phyloP scores from a whole-genome alignment of 1,140 invertebrate species.

The Drosophila bifasciata region DNA sequence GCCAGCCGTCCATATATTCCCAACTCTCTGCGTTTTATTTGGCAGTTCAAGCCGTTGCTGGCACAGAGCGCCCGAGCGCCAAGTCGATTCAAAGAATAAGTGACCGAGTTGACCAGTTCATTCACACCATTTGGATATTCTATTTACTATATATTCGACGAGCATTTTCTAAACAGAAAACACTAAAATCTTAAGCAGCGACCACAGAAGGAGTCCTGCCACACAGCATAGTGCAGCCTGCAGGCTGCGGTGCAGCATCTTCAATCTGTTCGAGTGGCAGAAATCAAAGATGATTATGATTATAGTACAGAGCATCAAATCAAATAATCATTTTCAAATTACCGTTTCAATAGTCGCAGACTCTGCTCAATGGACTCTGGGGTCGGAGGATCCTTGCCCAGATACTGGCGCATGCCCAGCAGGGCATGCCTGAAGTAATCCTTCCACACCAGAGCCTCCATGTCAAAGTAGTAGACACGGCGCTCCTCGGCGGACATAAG shows the following conservation, averaged over 20 bases:
- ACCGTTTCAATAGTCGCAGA: not conserved
- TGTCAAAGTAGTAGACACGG: conserved; percentile 88
- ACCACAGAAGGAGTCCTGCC: conserved; percentile 10
- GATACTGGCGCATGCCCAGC: conserved; percentile 87
- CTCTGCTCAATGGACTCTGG: conserved; percentile 85
- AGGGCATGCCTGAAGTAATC: conserved; percentile 86
- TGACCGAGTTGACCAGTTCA: no score
- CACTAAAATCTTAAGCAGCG: conserved; percentile 3
- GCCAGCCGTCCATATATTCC: no score
- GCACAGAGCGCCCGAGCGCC: no score
- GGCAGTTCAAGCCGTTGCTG: no score
- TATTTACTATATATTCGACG: no score
- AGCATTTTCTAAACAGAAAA: not conserved
- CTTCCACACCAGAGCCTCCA: conserved; percentile 88
- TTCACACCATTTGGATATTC: no score
- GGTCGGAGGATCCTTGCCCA: conserved; percentile 88
- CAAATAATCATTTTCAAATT: not conserved
- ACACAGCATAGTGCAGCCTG: not conserved
- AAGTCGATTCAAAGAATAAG: no score
- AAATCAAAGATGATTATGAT: no score
- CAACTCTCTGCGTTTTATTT: no score
- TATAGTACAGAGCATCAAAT: no score
- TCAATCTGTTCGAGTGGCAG: conserved; percentile 1
- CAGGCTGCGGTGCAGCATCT: conserved; percentile 13
- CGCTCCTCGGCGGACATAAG: conserved; percentile 87